Evolutionary conservation across 2,888 invertebrate species (phyloP), one percentile per base, ranked within the genome.

Genomic region (Thymelicus sylvestris): DNA sequence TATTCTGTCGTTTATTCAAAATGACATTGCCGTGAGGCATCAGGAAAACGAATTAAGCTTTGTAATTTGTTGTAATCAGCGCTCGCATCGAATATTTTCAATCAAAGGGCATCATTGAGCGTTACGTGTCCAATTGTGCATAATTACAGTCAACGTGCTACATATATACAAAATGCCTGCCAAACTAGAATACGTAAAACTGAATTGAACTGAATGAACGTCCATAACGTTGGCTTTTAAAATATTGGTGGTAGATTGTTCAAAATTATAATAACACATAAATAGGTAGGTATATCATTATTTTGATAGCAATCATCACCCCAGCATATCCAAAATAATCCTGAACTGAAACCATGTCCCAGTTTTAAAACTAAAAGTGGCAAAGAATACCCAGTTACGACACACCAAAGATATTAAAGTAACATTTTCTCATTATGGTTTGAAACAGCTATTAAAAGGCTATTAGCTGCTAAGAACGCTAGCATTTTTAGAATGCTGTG

Each of bases 81-180:
- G 77, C 80, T 79, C 80, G 79, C 83, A 82, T 82, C 79, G 74
- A 80, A 83, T 83, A 84, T 87, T 86, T 85, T 57, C 57, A 85
- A 86, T 88, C 86, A 89, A 88, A 88, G 84, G 79, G 86, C 86
- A 86, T 85, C 86, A 78, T 79, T 81, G 81, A 80, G 78, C 79
- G 78, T 75, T 74, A 57, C 57, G 74, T 69, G 73, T 74, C 66
- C 73, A 74, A 78, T 84, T 75, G 67, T 73, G 69, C 73, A 73
- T 70, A 66, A 72, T 71, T 72, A 65, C 69, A 62, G 67, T 70
- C 39, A 64, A 70, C 75, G 78, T 77, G 79, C 78, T 75, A 15
- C 39, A 39, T 64, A 61, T 48, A 63, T 60, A 63, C 50, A 59
- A 19, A n/a, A 64, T 13, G 12, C 13, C 12, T 59, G 59, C 38